Conservation (phyloP, 2,797 vertebrate genomes). For the Cephalopachus bancanus region DNA sequence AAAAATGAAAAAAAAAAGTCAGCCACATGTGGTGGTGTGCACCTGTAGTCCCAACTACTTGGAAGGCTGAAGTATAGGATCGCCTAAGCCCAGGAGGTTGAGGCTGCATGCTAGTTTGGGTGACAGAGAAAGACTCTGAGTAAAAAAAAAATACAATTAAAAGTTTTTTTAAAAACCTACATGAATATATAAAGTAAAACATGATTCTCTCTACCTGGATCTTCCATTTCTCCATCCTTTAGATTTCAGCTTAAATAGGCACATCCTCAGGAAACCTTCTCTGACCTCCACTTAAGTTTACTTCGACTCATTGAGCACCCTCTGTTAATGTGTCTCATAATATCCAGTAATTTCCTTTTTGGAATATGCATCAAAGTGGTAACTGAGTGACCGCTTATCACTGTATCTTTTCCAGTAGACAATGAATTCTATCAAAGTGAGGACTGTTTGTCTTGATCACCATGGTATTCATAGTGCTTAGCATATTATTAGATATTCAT, state of each 20-base stretch:
- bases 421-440: not conserved
- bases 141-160: too few species aligned
- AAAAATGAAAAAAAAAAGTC: too few species aligned
- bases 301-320: not conserved
- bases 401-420: not conserved
- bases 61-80: too few species aligned
- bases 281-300: not conserved
- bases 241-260: not conserved
- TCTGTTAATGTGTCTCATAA: not conserved
- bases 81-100: too few species aligned
- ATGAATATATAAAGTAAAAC: not conserved
- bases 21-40: too few species aligned
- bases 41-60: too few species aligned
- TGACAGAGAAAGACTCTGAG: too few species aligned
- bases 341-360: not conserved
- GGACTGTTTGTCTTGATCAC: not conserved
- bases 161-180: not conserved
- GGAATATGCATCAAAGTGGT: not conserved
- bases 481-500: not conserved
- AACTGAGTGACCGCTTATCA: not conserved
- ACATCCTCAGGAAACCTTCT: not conserved
- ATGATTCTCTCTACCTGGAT: not conserved
- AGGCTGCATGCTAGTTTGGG: too few species aligned
- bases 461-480: not conserved
- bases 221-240: not conserved